Base-by-base conservation (phyloP, 1,140 invertebrate genomes). In the Tetragnatha versicolor region DNA sequence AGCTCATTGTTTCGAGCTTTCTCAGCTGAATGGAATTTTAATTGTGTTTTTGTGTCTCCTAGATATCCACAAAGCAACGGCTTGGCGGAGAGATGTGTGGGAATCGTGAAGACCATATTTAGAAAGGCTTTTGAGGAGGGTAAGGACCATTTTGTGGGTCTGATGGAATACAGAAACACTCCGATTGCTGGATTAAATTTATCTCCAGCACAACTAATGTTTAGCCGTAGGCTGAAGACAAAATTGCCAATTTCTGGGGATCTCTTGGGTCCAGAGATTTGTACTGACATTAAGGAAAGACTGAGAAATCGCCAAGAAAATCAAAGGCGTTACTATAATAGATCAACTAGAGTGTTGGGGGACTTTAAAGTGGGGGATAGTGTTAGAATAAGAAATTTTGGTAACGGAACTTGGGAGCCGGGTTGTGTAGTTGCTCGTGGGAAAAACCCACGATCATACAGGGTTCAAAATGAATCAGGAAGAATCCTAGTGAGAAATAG, bases 111-210 rank as follows among this genome's bases (percentile, higher is more conserved):
- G 39, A 3, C 31, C 27, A 33, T 75, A 12, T 35, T 75, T 22
- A 75, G 53, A 61, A 75, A 75, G 25, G 70, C 35, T 17, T 2
- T 12, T 12, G 66, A 69, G 25, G 66, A 69, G 12, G 29, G 33
- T 1, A 29, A 63, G 22, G 70, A 75, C 39, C n/a, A 66, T 14
- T 22, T 66, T 75, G 60, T 63, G 33, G 53, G 53, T 14, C 27
- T 75, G 20, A 75, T 75, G 70, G 70, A 75, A 63, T 75, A 60
- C 35, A 51, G 70, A 60, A 75, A 75, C 31, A 60, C 49, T 20
- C 70, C 70, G 33, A 60, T 75, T 47, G 12, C 20, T 27, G 60
- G 60, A 1, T 20, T 75, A 20, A 37, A 75, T 45, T 31, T 60
- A 7, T 75, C 70, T 25, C 70, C 70, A 29, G 70, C 51, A 33